Percentiles rank a stretch among this genome's conserved stretches.
Conservation (phyloP, 2,113 vertebrate species). For the Paracyprichromis sp. region DNA sequence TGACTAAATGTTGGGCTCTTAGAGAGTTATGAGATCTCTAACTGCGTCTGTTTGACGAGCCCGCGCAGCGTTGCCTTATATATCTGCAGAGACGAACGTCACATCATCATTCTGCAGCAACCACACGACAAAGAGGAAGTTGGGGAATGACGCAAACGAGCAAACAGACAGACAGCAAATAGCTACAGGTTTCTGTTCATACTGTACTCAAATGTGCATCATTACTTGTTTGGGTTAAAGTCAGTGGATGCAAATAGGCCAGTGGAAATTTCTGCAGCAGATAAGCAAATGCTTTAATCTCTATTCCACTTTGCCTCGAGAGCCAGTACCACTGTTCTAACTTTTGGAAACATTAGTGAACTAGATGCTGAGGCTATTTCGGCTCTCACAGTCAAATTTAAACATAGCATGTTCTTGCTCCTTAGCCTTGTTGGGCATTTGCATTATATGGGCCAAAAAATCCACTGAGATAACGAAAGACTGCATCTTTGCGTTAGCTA, state of each 20-base stretch:
- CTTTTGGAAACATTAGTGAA: background rate
- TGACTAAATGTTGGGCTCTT: background rate
- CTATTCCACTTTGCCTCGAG: background rate
- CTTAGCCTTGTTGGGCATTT: background rate
- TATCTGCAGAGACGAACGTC: slow-evolving; percentile 41
- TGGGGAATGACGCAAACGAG: slow-evolving; percentile 47
- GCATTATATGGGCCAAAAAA: background rate
- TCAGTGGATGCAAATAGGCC: slow-evolving; percentile 65
- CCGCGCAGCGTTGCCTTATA: slow-evolving; percentile 36
- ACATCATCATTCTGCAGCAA: slow-evolving; percentile 21
- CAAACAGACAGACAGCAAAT: background rate
- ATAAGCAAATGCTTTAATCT: slow-evolving; percentile 60
- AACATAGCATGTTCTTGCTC: background rate
- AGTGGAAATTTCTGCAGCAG: slow-evolving; percentile 46
- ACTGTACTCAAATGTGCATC: background rate
- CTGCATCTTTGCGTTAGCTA: background rate
- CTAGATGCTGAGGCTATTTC: background rate
- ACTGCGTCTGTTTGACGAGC: background rate
- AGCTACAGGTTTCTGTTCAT: background rate
- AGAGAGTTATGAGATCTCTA: background rate
- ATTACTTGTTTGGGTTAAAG: background rate
- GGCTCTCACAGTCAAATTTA: background rate
- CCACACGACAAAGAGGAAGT: slow-evolving; percentile 72
- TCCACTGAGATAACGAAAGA: background rate
- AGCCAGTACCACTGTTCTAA: background rate